These are phyloP conservation scores for Florisuga fusca DNA, from an alignment of 2,797 vertebrate species.

Conservation along the genomic window DNA sequence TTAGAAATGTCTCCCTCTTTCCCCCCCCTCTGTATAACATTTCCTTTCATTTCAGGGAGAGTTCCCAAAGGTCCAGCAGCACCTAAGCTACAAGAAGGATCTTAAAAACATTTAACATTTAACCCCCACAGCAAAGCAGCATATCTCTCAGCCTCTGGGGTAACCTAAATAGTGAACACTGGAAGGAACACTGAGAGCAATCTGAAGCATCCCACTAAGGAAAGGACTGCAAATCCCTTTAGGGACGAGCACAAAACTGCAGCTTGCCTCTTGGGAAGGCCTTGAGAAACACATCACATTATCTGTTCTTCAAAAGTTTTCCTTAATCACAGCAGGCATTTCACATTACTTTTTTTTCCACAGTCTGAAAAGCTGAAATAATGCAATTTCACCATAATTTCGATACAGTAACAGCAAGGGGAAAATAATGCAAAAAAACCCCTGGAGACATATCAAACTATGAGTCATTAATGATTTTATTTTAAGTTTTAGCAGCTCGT, in stretches of 20 bases:
- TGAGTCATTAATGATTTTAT: not conserved
- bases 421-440: not conserved
- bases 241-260: not conserved
- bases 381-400: not conserved
- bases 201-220: not conserved
- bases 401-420: not conserved
- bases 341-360: not conserved
- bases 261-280: not conserved
- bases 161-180: not conserved
- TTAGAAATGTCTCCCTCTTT: not conserved
- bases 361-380: conserved; percentile 24
- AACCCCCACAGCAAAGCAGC: accelerated
- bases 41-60: not conserved
- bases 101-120: not conserved
- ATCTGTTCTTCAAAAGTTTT: not conserved
- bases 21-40: not conserved
- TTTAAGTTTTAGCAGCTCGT: not conserved
- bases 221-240: not conserved
- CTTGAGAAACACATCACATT: not conserved
- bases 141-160: not conserved
- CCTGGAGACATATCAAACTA: not conserved
- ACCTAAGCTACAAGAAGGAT: not conserved
- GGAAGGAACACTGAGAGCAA: not conserved
- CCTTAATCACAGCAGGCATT: not conserved
- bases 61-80: not conserved